phyloP scores from a whole-genome alignment of 2,888 invertebrate species.

The Dichetophora obliterata region DNA sequence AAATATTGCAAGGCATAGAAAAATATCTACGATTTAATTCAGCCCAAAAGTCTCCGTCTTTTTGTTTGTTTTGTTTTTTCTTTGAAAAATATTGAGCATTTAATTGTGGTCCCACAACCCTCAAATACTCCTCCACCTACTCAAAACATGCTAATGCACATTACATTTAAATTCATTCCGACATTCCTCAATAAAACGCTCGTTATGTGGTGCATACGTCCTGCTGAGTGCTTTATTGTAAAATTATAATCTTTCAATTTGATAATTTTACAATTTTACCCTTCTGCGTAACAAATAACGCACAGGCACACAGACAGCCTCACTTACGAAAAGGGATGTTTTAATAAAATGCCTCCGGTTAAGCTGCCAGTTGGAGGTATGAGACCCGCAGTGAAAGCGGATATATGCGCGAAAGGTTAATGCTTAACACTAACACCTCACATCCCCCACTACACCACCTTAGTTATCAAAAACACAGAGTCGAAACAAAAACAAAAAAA shows the following conservation, averaged over 20 bases:
- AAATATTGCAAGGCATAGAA: no score
- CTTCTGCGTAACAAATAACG: slow-evolving; percentile 46
- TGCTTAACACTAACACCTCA: slow-evolving; percentile 50
- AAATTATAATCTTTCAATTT: slow-evolving; percentile 47
- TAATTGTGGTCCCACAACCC: no score
- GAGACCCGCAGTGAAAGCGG: slow-evolving; percentile 51
- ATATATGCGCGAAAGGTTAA: slow-evolving; percentile 60
- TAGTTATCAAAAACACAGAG: background rate
- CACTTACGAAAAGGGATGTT: background rate
- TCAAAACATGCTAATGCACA: no score
- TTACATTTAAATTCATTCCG: background rate
- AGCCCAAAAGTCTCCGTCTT: no score
- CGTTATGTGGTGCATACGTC: slow-evolving; percentile 36
- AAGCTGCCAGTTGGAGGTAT: slow-evolving; percentile 34
- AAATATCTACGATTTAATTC: no score
- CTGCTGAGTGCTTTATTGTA: slow-evolving; percentile 43
- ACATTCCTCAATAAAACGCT: slow-evolving; percentile 28
- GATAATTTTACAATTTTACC: slow-evolving; percentile 51
- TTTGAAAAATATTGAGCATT: no score
- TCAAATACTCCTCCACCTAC: no score
- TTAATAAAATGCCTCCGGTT: slow-evolving; percentile 25
- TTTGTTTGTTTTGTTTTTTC: no score
- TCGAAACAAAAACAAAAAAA: background rate
- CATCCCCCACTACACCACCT: background rate
- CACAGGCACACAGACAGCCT: slow-evolving; percentile 19